Evolutionary conservation across 2,113 vertebrate species (phyloP).

Genomic region (Arizona elegans): DNA sequence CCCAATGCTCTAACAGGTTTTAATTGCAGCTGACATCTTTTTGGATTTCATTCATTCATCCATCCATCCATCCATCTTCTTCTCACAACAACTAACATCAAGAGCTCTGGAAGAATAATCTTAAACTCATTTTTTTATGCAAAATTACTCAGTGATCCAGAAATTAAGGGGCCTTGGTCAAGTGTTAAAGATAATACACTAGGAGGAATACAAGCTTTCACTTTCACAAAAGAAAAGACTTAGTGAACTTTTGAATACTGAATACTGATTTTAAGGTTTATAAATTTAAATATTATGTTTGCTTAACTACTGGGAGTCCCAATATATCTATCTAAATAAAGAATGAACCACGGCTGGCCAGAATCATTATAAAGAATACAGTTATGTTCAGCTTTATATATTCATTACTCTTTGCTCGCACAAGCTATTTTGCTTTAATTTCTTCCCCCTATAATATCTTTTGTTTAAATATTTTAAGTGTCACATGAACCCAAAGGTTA

Average conservation of each 20-base stretch:
- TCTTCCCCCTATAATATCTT: slow-evolving; percentile 26
- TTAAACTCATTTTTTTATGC: neutral
- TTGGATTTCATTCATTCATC: neutral
- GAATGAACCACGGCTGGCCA: slow-evolving; percentile 14
- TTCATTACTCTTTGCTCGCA: slow-evolving; percentile 35
- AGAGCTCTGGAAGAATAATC: neutral
- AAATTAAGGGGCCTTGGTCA: neutral
- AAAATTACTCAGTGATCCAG: neutral
- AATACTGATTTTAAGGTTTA: neutral
- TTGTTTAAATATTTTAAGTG: slow-evolving; percentile 42
- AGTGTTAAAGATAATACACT: neutral
- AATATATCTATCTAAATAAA: slow-evolving; percentile 22
- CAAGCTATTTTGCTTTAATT: slow-evolving; percentile 26
- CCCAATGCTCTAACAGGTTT: neutral
- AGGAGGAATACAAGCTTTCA: neutral
- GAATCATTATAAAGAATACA: slow-evolving; percentile 21
- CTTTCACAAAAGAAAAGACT: neutral
- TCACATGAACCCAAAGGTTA: slow-evolving; percentile 30
- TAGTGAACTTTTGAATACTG: neutral
- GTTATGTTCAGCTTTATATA: slow-evolving; percentile 32
- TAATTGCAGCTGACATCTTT: neutral
- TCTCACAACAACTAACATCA: neutral
- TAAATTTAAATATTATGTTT: neutral
- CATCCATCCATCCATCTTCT: neutral
- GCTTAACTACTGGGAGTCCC: neutral